Evolutionary conservation across 2,888 invertebrate species (phyloP).

Genomic region (Falcaria lacertinaria): DNA sequence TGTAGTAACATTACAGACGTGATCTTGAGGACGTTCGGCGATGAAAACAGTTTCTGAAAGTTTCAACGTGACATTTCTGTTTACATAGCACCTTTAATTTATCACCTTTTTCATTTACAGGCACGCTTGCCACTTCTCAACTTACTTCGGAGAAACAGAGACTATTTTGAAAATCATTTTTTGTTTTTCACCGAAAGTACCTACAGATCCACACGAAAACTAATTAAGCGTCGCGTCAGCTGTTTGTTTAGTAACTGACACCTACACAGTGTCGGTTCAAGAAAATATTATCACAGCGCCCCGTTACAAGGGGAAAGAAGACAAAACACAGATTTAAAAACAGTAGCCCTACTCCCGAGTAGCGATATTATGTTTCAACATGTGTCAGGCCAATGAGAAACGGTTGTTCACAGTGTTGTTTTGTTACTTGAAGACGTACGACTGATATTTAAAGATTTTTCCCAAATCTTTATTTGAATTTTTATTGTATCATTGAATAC

Average conservation of each 20-base stretch:
- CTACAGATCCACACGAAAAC: neutral
- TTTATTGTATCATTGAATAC: no score
- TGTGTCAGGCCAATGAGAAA: slow-evolving; percentile 3
- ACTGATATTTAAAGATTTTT: neutral
- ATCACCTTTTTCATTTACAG: no score
- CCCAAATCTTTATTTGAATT: no score
- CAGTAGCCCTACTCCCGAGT: slow-evolving; percentile 22
- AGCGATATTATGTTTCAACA: slow-evolving; percentile 27
- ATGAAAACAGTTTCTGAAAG: no score
- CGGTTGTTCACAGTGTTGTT: slow-evolving; percentile 11
- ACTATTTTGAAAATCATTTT: no score
- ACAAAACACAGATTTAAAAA: slow-evolving; percentile 36
- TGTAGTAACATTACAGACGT: no score
- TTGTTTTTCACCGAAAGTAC: neutral
- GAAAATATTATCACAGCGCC: slow-evolving; percentile 21
- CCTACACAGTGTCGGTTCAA: slow-evolving; percentile 2
- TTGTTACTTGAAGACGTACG: neutral
- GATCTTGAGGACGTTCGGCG: no score
- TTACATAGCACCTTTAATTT: no score
- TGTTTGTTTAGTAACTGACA: neutral
- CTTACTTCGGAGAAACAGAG: no score
- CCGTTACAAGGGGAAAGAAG: slow-evolving; percentile 19
- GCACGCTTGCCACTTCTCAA: no score
- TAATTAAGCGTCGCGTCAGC: neutral
- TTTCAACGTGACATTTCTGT: no score